Conservation (phyloP, 2,113 vertebrate genomes). For the Chrysochloris asiatica region DNA sequence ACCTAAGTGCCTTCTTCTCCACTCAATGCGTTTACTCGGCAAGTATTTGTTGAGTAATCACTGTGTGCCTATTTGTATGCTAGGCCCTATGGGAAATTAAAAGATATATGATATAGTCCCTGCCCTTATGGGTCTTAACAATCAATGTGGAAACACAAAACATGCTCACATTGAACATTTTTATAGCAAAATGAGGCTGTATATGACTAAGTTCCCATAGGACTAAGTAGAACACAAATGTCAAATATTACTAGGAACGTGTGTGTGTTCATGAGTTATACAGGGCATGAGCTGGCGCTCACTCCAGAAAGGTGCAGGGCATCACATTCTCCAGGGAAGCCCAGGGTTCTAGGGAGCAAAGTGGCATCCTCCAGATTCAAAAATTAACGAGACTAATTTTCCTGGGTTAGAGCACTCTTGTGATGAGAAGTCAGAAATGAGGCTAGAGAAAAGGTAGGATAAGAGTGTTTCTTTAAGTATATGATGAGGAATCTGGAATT, state of each 20-base stretch:
- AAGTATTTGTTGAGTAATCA: conserved; percentile 53
- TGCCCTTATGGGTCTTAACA: conserved; percentile 25
- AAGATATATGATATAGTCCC: not conserved
- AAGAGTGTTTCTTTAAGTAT: not conserved
- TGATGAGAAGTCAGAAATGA: not conserved
- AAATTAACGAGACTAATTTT: not conserved
- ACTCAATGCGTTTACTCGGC: conserved; percentile 33
- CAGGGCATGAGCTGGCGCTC: too few relatives aligned
- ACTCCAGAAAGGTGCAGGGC: not conserved
- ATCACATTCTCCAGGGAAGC: not conserved
- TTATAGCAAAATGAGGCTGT: not conserved
- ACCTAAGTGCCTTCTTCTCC: conserved; percentile 52
- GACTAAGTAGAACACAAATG: not conserved
- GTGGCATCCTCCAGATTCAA: not conserved
- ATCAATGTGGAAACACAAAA: conserved; percentile 39
- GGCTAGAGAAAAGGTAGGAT: not conserved
- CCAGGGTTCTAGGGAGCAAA: not conserved
- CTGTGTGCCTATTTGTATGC: conserved; percentile 7
- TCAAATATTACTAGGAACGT: not conserved
- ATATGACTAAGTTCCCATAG: not conserved
- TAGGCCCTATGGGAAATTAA: conserved; percentile 12
- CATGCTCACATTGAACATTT: conserved; percentile 18
- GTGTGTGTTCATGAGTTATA: not conserved
- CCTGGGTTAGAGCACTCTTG: not conserved
- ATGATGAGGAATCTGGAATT: not conserved